Evolutionary conservation across 2,888 invertebrate species (phyloP).

Genomic region (Scrobipalpa atriplicella): DNA sequence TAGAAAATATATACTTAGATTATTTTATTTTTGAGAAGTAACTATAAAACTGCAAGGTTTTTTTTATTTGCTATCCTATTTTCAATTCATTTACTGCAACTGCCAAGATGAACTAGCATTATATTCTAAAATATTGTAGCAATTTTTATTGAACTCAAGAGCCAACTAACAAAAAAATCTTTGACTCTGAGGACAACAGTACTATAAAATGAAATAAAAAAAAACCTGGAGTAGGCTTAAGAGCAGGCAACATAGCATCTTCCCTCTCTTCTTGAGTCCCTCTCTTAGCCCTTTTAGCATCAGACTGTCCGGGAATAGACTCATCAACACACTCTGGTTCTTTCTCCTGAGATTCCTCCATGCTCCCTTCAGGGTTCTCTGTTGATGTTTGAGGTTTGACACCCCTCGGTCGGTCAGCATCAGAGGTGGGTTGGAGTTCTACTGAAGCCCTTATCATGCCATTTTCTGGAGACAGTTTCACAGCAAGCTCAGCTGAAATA

Average conservation of each 20-base stretch:
- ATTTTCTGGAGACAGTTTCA: slow-evolving; percentile 86
- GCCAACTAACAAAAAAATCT: no score
- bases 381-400: slow-evolving; percentile 54
- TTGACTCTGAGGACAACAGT: no score
- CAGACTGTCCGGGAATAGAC: slow-evolving; percentile 68
- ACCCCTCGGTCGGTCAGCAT: slow-evolving; percentile 86
- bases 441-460: slow-evolving; percentile 91
- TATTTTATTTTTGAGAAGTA: no score
- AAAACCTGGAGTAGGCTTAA: slow-evolving; percentile 87
- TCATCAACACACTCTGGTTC: slow-evolving; percentile 46
- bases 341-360: slow-evolving; percentile 41
- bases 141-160: no score
- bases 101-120: no score
- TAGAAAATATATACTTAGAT: slow-evolving; percentile 39
- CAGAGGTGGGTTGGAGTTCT: slow-evolving; percentile 88
- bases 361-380: slow-evolving; percentile 44
- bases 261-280: slow-evolving; percentile 84
- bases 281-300: slow-evolving; percentile 66
- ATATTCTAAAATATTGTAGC: no score
- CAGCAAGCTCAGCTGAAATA: slow-evolving; percentile 78
- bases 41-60: no score
- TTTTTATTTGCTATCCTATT: no score
- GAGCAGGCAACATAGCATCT: slow-evolving; percentile 89
- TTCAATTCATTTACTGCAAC: no score
- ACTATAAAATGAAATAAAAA: not conserved